Base-by-base conservation (phyloP, 2,113 vertebrate species). In the Riparia riparia region DNA sequence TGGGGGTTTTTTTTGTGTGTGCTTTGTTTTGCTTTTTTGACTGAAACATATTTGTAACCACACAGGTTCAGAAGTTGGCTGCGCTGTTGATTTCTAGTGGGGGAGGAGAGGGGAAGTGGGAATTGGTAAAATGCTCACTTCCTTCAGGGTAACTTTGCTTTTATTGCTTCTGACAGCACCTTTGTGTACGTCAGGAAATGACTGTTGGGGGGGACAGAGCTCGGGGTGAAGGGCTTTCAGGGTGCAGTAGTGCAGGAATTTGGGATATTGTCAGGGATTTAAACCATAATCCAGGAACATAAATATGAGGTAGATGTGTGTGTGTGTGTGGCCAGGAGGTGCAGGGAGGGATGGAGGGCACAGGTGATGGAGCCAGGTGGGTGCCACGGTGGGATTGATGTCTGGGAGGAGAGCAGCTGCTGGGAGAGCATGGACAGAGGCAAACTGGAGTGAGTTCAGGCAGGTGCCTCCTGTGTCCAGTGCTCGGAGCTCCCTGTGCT, bases 61-160 rank as follows among this genome's bases (percentile, higher is more conserved):
- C 86, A 60, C 4, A 0, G 39, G 53, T 73, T 82, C 10, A 24
- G 10, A 93, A 89, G 60, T 7, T 32, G 76, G 28, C 72, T 73
- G 76, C 0, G 0, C 28, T 73, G 42, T 42, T 56, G 88, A 1
- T 84, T 37, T 6, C 1, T 18, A 18, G 64, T 18, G 86, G 86
- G 82, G 83, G 81, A 78, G 92, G 80, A 73, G 89, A 81, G 64
- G 69, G 93, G 89, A 95, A 93, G 92, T 87, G 65, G 93, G 73
- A 71, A 50, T 50, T 17, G 44, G 47, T 93, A 10, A 1, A n/a
- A 29, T n/a, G 21, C 7, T 95, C 81, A 47, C 87, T 91, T 95
- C 85, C 94, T 82, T 88, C 31, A 5, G 82, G 44, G 70, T 22
- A 34, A 17, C 57, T 90, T 58, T n/a, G n/a, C 61, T 53, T 85